Conservation (phyloP, 1,140 invertebrate species). For the Dufourea novaeangliae region DNA sequence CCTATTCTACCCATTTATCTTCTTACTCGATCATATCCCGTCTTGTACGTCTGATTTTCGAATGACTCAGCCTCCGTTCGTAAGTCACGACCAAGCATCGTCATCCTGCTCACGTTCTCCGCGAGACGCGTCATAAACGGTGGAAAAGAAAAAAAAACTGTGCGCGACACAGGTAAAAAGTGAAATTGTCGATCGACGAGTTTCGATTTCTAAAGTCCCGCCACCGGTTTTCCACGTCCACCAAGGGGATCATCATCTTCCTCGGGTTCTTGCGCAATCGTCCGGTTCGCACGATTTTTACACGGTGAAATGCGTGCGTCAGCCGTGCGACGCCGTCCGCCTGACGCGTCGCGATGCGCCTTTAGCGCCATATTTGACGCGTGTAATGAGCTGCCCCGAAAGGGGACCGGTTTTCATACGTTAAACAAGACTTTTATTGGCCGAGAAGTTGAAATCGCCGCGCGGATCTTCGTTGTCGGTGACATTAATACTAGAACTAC, state of each 20-base stretch:
- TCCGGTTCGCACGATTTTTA: conserved; percentile 24
- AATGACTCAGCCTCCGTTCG: background rate
- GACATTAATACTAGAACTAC: too few species aligned
- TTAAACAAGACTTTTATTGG: background rate
- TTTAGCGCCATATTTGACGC: conserved; percentile 7
- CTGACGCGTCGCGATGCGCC: background rate
- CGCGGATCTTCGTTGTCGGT: too few species aligned
- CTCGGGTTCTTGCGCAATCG: conserved; percentile 35
- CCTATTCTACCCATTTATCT: background rate
- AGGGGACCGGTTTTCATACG: background rate
- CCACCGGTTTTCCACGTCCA: conserved; percentile 21
- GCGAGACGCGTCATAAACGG: background rate
- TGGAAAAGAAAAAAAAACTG: background rate
- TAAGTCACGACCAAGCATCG: background rate
- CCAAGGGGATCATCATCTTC: background rate
- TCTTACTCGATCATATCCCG: background rate
- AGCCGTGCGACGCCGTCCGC: background rate
- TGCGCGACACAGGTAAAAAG: background rate
- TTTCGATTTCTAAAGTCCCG: conserved; percentile 28
- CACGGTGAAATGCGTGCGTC: background rate
- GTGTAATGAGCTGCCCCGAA: background rate
- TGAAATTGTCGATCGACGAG: conserved; percentile 11
- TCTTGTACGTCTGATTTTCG: conserved; percentile 14
- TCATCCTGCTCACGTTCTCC: conserved; percentile 3
- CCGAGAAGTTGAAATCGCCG: too few species aligned